These are phyloP conservation scores for Myotis daubentonii DNA, from an alignment of 2,797 vertebrate genomes.

Conservation along the genomic window DNA sequence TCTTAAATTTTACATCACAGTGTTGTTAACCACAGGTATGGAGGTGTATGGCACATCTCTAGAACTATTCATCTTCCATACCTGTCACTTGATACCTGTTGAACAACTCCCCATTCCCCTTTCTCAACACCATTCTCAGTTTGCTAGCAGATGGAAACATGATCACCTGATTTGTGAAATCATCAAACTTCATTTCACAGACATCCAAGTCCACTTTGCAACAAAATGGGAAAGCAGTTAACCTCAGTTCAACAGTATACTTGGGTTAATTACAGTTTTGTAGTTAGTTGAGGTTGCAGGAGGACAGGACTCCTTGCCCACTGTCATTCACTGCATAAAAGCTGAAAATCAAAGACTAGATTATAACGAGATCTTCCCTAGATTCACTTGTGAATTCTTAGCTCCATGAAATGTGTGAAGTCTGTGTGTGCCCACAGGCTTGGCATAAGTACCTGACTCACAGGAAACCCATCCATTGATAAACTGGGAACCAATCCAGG, in stretches of 20 bases:
- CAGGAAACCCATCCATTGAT: not conserved
- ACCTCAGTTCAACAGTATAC: not conserved
- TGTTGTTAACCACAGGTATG: not conserved
- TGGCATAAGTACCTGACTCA: not conserved
- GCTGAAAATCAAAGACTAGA: not conserved
- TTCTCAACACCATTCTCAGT: not conserved
- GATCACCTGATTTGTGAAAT: not conserved
- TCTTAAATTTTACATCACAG: not conserved
- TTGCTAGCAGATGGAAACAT: not conserved
- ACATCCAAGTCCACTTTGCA: not conserved
- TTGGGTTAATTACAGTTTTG: not conserved
- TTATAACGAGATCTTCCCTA: not conserved
- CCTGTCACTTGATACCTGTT: not conserved
- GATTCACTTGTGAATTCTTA: not conserved
- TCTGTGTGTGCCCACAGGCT: not conserved
- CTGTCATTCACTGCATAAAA: not conserved
- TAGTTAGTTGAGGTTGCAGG: not conserved
- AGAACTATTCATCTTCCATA: not conserved
- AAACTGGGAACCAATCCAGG: not conserved
- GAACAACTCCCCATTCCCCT: not conserved
- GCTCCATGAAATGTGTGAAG: not conserved
- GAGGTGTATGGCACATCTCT: not conserved
- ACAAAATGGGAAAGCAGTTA: not conserved
- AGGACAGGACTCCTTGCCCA: not conserved
- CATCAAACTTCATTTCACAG: not conserved